Conservation (phyloP, 2,888 invertebrate genomes). For the Anoplius nigerrimus region DNA sequence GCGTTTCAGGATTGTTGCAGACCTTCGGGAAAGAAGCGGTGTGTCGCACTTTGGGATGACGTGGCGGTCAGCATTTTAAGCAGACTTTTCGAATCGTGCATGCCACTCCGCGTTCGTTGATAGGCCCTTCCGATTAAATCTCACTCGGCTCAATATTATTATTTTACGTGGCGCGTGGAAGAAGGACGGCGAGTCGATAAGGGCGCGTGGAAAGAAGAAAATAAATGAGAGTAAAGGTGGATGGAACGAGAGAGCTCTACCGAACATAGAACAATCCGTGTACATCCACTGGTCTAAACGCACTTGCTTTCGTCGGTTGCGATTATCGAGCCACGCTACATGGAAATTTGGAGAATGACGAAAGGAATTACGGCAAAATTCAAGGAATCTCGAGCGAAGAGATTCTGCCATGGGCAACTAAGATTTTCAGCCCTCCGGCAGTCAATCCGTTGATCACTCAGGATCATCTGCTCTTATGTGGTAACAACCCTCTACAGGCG, state of each 20-base stretch:
- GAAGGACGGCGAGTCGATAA: slow-evolving; percentile 20
- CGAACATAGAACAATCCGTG: neutral
- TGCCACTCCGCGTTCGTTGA: slow-evolving; percentile 64
- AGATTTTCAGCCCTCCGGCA: slow-evolving; percentile 12
- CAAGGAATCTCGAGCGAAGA: neutral
- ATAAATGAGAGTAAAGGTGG: slow-evolving; percentile 15
- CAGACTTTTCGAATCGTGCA: slow-evolving; percentile 54
- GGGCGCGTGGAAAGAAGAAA: neutral
- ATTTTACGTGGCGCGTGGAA: slow-evolving; percentile 60
- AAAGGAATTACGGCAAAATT: slow-evolving; percentile 17
- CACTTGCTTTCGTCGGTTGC: slow-evolving; percentile 14
- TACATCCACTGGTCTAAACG: slow-evolving; percentile 7
- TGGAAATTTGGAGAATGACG: neutral
- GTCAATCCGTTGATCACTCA: slow-evolving; percentile 64
- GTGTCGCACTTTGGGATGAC: too few relatives aligned
- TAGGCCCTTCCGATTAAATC: slow-evolving; percentile 65
- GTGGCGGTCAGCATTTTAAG: neutral
- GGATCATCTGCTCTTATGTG: slow-evolving; percentile 64
- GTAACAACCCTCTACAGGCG: slow-evolving; percentile 57
- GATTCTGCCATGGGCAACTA: neutral
- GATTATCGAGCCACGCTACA: slow-evolving; percentile 13
- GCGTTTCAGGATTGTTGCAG: too few relatives aligned
- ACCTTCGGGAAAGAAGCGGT: too few relatives aligned
- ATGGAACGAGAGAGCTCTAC: slow-evolving; percentile 5
- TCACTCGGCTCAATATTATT: slow-evolving; percentile 67